Evolutionary conservation across 92 coral and sea anemone genomes (phyloP).

Genomic region (Epizoanthus fatuus): DNA sequence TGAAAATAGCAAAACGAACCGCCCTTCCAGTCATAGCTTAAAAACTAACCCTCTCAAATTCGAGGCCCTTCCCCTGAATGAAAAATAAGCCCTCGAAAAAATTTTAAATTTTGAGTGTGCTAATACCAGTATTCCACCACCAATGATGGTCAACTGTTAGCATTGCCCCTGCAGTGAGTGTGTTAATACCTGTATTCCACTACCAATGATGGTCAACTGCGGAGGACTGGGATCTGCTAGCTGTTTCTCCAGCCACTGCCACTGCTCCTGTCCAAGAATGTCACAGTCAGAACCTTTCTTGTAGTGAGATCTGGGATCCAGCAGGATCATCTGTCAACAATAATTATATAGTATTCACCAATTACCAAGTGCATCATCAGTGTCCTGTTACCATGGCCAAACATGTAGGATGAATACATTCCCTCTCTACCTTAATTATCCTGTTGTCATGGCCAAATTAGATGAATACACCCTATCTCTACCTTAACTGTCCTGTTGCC

Average conservation of each 20-base stretch:
- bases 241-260: slow-evolving; percentile 93
- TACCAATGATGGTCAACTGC: slow-evolving; percentile 84
- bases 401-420: no score
- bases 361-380: background rate
- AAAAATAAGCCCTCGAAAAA: no score
- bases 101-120: no score
- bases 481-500: no score
- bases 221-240: slow-evolving; percentile 75
- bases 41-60: no score
- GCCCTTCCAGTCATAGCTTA: no score
- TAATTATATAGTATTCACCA: background rate
- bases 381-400: background rate
- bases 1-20: no score
- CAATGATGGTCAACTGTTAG: slow-evolving; percentile 75
- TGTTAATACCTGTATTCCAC: slow-evolving; percentile 87
- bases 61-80: no score
- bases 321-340: slow-evolving; percentile 76
- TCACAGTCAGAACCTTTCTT: slow-evolving; percentile 88
- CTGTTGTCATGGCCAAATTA: slow-evolving; percentile 61
- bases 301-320: slow-evolving; percentile 92
- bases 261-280: slow-evolving; percentile 86
- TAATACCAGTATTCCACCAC: slow-evolving; percentile 92
- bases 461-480: slow-evolving; percentile 91
- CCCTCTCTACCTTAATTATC: slow-evolving; percentile 81
- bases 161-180: no score